Evolutionary conservation across 2,797 vertebrate genomes (phyloP).

Genomic region (Todus mexicanus): DNA sequence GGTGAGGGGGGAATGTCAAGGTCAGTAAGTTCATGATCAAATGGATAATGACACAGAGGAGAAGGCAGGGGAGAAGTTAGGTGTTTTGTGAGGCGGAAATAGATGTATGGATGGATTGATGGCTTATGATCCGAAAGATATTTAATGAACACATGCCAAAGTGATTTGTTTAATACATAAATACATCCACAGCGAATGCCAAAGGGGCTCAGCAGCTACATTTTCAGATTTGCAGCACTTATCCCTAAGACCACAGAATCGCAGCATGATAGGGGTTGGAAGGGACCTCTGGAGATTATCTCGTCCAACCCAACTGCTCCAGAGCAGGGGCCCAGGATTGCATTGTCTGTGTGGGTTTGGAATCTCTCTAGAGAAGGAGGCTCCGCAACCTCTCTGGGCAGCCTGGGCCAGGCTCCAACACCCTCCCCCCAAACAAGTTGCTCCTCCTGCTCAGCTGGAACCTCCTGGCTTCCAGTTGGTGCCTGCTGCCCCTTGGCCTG

Average conservation of each 20-base stretch:
- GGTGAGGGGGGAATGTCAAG: neutral
- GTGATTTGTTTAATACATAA: neutral
- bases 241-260: neutral
- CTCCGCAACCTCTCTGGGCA: too few relatives aligned
- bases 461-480: too few relatives aligned
- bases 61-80: neutral
- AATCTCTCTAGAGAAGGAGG: too few relatives aligned
- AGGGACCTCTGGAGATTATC: too few relatives aligned
- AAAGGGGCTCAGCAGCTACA: neutral
- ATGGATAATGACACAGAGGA: neutral
- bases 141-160: neutral
- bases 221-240: neutral
- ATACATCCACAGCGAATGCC: neutral
- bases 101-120: neutral
- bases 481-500: too few relatives aligned
- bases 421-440: too few relatives aligned
- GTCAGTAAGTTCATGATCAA: neutral
- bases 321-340: too few relatives aligned
- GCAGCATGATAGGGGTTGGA: too few relatives aligned
- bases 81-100: neutral
- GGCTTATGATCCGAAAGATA: neutral
- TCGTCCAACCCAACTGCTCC: too few relatives aligned
- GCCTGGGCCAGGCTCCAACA: too few relatives aligned
- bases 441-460: too few relatives aligned
- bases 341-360: too few relatives aligned